Evolutionary conservation across 2,113 vertebrate species (phyloP).

Genomic region (Marmota flaviventris): DNA sequence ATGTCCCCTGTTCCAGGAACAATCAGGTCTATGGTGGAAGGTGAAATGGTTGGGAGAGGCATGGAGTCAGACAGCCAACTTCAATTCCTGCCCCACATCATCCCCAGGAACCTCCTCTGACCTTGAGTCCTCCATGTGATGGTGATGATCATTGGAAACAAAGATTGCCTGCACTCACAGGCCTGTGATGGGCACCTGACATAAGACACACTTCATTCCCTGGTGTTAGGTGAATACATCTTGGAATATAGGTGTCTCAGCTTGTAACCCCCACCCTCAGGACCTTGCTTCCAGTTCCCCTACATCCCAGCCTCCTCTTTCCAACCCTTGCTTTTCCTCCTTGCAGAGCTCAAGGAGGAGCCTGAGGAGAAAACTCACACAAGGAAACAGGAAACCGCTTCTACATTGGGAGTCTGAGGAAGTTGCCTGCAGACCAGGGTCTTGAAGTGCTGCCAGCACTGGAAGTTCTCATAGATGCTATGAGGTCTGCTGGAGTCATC

Average conservation of each 20-base stretch:
- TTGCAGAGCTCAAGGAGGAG: background rate
- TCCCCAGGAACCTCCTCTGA: background rate
- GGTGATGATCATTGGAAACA: background rate
- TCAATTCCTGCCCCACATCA: background rate
- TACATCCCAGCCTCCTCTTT: too few species aligned
- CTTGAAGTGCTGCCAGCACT: constrained; percentile 82
- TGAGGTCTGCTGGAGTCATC: background rate
- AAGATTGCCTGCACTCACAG: too few species aligned
- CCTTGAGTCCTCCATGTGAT: background rate
- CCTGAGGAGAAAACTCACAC: constrained; percentile 76
- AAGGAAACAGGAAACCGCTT: constrained; percentile 85
- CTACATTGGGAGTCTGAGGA: constrained; percentile 65
- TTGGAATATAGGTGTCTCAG: background rate
- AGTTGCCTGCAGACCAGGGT: constrained; percentile 63
- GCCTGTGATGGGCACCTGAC: too few species aligned
- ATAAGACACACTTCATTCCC: background rate
- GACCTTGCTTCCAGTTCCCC: too few species aligned
- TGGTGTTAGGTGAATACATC: background rate
- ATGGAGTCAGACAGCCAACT: too few species aligned
- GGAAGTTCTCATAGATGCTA: constrained; percentile 74
- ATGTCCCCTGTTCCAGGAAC: background rate
- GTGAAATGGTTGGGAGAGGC: background rate
- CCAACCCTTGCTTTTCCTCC: background rate
- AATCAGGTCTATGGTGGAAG: background rate
- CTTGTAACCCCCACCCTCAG: background rate